Base-by-base conservation (phyloP, 1,140 invertebrate species). In the Rhopalosiphum maidis region DNA sequence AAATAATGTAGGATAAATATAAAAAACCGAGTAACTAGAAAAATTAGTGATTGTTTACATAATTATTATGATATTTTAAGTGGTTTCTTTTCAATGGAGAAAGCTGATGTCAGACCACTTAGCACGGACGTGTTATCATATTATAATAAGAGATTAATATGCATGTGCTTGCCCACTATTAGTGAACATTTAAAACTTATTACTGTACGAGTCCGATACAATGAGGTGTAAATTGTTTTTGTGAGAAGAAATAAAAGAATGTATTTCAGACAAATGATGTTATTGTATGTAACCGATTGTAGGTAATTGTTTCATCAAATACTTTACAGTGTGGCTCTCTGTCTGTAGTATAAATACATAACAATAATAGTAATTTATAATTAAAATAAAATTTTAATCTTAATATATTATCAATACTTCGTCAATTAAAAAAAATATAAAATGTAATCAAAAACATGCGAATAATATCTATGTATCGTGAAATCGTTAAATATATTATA, bases 41-140 rank as follows among this genome's bases (percentile, higher is more conserved):
- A 90, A 43, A 68, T 90, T 90, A n/a, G 89, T 43, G 55, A 90
- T 68, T 90, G 35, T 90, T 90, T 90, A 90, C 51, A 60, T 55
- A 68, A 68, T 68, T 68, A 35, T 43, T 68, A 90, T 68, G 30
- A 41, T 89, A 68, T 90, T 90, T 68, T 43, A 25, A 41, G 89
- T 90, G 15, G 37, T 90, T 89, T 60, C 2, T 4, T 21, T 60
- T 90, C 54, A 43, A 8, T 5, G 54, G 54, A 68, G 89, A 68
- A 90, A 60, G 89, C 21, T 89, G 88, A 30, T 68, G 60, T 55
- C 35, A 89, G 35, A 41, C 51, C 48, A 54, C n/a, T 89, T 30
- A 89, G 35, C 51, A 55, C 48, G 88, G 41, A 30, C 88, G 35
- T 23, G 37, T 22, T 37, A 89, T 54, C 46, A 35, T 51, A 88